Evolutionary conservation across 2,888 invertebrate genomes (phyloP).

Genomic region (Caenorhabditis sp.): DNA sequence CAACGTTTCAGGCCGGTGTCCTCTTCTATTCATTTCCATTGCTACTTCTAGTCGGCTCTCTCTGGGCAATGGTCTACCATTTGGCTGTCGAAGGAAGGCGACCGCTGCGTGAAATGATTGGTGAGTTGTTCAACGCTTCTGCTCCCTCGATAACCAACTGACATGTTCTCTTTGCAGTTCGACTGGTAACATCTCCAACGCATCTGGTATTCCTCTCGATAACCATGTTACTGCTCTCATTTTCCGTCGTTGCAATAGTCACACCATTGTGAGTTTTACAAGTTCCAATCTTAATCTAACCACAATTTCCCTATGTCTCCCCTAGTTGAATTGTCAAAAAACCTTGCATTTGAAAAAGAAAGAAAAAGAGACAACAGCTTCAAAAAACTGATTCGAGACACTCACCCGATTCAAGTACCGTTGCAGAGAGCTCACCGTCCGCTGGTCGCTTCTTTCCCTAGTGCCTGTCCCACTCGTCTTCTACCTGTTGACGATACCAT

Average conservation of each 20-base stretch:
- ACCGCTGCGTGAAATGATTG: constrained; percentile 68
- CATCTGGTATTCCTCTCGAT: constrained; percentile 68
- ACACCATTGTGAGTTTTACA: constrained; percentile 62
- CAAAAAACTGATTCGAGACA: too few relatives aligned
- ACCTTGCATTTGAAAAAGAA: too few relatives aligned
- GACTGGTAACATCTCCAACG: constrained; percentile 60
- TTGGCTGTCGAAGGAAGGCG: constrained; percentile 73
- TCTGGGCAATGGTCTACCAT: constrained; percentile 74
- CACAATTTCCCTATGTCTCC: background rate
- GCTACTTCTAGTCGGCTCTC: constrained; percentile 66
- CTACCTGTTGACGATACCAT: constrained; percentile 75
- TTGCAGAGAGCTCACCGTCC: constrained; percentile 43
- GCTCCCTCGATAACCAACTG: background rate
- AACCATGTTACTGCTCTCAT: constrained; percentile 69
- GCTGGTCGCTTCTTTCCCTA: constrained; percentile 51
- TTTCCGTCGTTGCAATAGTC: constrained; percentile 64
- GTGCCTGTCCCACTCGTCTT: constrained; percentile 75
- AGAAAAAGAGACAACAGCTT: too few relatives aligned
- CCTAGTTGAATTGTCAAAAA: too few relatives aligned
- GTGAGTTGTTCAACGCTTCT: too few relatives aligned
- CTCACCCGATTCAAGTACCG: constrained; percentile 6
- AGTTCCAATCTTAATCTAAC: too few relatives aligned
- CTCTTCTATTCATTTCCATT: constrained; percentile 76
- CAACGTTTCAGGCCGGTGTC: constrained; percentile 75
- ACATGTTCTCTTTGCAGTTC: constrained; percentile 44